Evolutionary conservation across 2,888 invertebrate genomes (phyloP).

Genomic region (Trichopoda pennipes): DNA sequence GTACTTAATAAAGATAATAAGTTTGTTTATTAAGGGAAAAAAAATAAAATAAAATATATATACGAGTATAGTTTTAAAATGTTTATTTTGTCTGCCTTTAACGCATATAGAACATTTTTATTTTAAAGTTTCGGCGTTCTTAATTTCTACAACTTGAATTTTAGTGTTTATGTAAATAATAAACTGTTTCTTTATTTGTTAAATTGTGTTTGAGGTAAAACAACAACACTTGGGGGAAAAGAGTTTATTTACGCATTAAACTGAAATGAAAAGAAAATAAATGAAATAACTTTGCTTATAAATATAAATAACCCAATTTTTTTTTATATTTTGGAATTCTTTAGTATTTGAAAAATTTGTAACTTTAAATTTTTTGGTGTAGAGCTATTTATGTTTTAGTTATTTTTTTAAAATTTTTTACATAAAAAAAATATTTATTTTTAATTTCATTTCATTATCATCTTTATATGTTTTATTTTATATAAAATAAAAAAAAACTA

Average conservation of each 20-base stretch:
- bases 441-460: too few relatives aligned
- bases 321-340: not conserved
- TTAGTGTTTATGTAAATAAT: constrained; percentile 46
- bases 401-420: not conserved
- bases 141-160: not conserved
- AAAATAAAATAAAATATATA: too few relatives aligned
- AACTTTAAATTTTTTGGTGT: not conserved
- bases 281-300: constrained; percentile 36
- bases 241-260: constrained; percentile 54
- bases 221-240: constrained; percentile 20
- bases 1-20: constrained; percentile 34
- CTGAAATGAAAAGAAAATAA: constrained; percentile 34
- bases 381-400: not conserved
- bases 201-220: constrained; percentile 43
- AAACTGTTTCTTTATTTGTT: constrained; percentile 52
- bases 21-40: constrained; percentile 46
- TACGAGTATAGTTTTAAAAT: constrained; percentile 9
- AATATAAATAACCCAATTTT: constrained; percentile 48
- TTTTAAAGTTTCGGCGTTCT: constrained; percentile 1
- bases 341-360: not conserved
- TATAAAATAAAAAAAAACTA: constrained; percentile 54
- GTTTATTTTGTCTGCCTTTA: constrained; percentile 22
- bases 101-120: constrained; percentile 8
- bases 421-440: not conserved
- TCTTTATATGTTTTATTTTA: constrained; percentile 36